Evolutionary conservation across 2,797 vertebrate species (phyloP).

Genomic region (Allobates femoralis): DNA sequence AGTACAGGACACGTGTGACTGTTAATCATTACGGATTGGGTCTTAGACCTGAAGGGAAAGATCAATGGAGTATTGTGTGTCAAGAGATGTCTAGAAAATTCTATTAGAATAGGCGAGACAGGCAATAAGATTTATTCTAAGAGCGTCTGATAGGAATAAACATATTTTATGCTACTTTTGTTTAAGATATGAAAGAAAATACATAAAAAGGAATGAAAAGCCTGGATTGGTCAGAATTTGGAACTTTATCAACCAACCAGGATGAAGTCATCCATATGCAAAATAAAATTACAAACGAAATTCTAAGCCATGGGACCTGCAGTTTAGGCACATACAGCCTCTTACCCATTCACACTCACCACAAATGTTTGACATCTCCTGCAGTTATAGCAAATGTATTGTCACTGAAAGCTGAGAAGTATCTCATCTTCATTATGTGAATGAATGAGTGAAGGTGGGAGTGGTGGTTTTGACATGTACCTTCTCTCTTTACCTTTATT

Average conservation of each 20-base stretch:
- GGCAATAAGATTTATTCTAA: neutral
- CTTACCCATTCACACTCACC: neutral
- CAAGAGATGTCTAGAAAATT: conserved; percentile 10
- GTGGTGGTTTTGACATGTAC: neutral
- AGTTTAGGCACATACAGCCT: neutral
- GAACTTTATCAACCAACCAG: neutral
- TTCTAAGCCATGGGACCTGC: neutral
- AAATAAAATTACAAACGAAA: too few relatives aligned
- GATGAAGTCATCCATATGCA: too few relatives aligned
- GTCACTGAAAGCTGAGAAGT: neutral
- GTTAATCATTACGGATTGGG: conserved; percentile 44
- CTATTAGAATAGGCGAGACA: neutral
- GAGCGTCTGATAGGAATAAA: neutral
- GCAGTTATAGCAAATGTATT: neutral
- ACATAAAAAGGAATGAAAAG: neutral
- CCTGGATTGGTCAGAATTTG: neutral
- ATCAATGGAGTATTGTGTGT: conserved; percentile 42
- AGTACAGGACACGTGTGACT: conserved; percentile 42
- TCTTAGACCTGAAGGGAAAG: conserved; percentile 38
- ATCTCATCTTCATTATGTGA: neutral
- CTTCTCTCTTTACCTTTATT: neutral
- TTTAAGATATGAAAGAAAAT: neutral
- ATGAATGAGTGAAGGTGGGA: neutral
- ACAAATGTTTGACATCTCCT: neutral
- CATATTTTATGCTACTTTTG: neutral